Conservation (phyloP, 1,140 invertebrate species). For the Drosophila prosaltans region DNA sequence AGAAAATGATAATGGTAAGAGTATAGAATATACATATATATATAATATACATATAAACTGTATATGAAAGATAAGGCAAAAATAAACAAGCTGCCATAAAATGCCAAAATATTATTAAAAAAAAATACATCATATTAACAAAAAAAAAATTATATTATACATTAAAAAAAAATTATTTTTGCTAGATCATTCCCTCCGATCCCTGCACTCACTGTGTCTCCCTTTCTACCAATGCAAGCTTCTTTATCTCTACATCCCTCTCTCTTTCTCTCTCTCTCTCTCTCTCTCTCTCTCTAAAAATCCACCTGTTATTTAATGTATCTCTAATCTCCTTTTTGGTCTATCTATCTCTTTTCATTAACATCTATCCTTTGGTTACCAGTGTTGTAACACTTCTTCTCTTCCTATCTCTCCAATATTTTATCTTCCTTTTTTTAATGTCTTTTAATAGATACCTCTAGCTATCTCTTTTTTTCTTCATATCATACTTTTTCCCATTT, state of each 20-base stretch:
- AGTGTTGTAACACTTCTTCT: no score
- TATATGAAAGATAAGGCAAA: slow-evolving; percentile 28
- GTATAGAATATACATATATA: not conserved
- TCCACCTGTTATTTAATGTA: no score
- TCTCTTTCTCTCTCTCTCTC: not conserved
- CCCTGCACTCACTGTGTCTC: not conserved
- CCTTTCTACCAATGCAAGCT: no score
- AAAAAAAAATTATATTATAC: slow-evolving; percentile 12
- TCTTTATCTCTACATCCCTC: no score
- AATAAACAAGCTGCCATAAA: slow-evolving; percentile 6
- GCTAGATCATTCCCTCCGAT: not conserved
- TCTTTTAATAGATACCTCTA: not conserved
- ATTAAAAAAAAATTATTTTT: not conserved
- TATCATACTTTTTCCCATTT: not conserved
- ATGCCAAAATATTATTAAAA: not conserved
- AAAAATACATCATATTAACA: not conserved
- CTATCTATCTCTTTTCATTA: no score
- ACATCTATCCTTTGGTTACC: no score
- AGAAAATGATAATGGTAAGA: slow-evolving; percentile 71
- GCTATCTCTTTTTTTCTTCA: not conserved
- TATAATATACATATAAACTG: not conserved
- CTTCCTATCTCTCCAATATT: no score
- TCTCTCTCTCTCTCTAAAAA: not conserved
- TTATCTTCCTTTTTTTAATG: no score
- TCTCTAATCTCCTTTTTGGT: no score